A percentile compares a stretch with the other conserved stretches of the same genome.
These are phyloP conservation scores for Ginglymostoma cirratum DNA, from an alignment of 2,113 vertebrate species.

Conservation along the genomic window DNA sequence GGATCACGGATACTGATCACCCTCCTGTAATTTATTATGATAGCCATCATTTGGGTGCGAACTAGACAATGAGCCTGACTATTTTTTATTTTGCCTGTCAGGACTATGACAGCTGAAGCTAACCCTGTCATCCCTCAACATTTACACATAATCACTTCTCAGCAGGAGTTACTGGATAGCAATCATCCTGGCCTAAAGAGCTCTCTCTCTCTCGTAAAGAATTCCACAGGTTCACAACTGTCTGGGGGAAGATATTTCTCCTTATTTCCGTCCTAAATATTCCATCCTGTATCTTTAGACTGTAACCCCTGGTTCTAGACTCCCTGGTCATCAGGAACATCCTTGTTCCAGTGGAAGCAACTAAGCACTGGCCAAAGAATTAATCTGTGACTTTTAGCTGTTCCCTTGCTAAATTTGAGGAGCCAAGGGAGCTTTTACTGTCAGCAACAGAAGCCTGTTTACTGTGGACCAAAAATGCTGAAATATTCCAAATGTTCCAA, in stretches of 20 bases:
- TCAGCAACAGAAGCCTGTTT: neutral
- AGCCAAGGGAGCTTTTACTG: neutral
- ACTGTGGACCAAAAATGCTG: neutral
- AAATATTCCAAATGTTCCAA: neutral
- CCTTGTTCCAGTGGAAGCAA: neutral
- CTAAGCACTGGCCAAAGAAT: neutral
- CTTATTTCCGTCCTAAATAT: too few relatives aligned
- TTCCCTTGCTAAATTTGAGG: neutral
- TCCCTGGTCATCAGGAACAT: too few relatives aligned
- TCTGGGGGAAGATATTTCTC: too few relatives aligned
- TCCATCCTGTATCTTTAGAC: too few relatives aligned
- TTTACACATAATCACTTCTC: neutral
- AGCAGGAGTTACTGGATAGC: neutral
- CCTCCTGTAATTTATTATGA: neutral
- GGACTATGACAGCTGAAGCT: neutral
- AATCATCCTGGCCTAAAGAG: neutral
- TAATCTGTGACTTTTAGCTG: neutral
- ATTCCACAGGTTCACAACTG: too few relatives aligned
- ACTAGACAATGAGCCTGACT: neutral
- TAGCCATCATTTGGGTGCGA: neutral
- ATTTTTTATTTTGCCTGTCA: neutral
- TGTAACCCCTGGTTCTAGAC: too few relatives aligned
- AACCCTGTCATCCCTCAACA: neutral
- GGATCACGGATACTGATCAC: neutral
- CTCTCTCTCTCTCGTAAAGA: neutral